Conservation (phyloP, 2,797 vertebrate genomes). For the Lutjanus argentimaculatus region DNA sequence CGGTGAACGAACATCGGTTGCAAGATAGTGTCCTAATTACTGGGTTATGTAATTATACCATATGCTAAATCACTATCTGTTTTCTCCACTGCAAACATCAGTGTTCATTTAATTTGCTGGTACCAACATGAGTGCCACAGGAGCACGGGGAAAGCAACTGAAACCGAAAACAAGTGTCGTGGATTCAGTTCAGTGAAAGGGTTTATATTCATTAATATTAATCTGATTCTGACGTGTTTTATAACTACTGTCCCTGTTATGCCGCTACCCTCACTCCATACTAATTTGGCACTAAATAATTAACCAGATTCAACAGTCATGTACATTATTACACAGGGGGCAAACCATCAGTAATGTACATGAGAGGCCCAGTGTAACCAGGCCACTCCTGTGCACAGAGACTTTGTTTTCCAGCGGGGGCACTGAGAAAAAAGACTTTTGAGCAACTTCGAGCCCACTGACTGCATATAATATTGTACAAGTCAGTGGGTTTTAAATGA, state of each 20-base stretch:
- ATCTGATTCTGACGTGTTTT: slow-evolving; percentile 52
- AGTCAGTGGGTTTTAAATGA: slow-evolving; percentile 38
- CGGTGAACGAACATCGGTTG: slow-evolving; percentile 10
- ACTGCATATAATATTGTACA: slow-evolving; percentile 22
- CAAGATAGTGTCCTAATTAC: slow-evolving; percentile 43
- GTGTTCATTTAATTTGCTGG: slow-evolving; percentile 37
- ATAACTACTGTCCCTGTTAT: slow-evolving; percentile 46
- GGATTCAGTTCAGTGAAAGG: slow-evolving; percentile 47
- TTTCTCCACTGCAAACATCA: slow-evolving; percentile 38
- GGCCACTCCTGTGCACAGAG: slow-evolving; percentile 31
- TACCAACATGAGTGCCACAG: slow-evolving; percentile 11
- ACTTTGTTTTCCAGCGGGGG: slow-evolving; percentile 45
- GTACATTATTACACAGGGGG: slow-evolving; percentile 54
- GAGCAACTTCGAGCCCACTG: slow-evolving; percentile 36
- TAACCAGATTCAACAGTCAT: slow-evolving; percentile 60
- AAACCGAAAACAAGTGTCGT: slow-evolving; percentile 37
- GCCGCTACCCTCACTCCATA: slow-evolving; percentile 41
- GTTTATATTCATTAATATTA: slow-evolving; percentile 70
- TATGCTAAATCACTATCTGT: slow-evolving; percentile 34
- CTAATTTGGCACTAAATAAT: slow-evolving; percentile 74
- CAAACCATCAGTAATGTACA: slow-evolving; percentile 63
- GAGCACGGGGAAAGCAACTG: slow-evolving; percentile 5
- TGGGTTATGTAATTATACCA: slow-evolving; percentile 45
- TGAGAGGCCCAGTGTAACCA: slow-evolving; percentile 42
- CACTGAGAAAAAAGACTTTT: slow-evolving; percentile 37